These are phyloP conservation scores for Polymixis flavicincta DNA, from an alignment of 2,888 invertebrate species.

Conservation along the genomic window DNA sequence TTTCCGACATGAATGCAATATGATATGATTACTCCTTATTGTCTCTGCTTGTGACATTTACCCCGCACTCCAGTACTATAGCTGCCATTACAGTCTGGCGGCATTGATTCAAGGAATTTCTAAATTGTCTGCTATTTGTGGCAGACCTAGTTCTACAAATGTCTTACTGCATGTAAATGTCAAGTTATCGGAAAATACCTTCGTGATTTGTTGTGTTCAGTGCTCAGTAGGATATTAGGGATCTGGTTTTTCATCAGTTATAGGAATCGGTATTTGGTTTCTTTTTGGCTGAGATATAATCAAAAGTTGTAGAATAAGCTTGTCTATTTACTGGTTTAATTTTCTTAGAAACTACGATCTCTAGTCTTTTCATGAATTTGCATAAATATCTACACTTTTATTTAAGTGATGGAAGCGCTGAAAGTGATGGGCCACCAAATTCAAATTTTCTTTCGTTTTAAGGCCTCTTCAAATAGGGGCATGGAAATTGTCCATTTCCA, in stretches of 20 bases:
- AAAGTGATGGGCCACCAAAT: no score
- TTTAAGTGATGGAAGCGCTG: no score
- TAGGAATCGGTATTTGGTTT: not conserved
- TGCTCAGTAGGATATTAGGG: conserved; percentile 25
- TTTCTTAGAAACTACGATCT: no score
- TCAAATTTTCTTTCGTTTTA: no score
- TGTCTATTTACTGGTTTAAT: not conserved
- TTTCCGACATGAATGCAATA: conserved; percentile 54
- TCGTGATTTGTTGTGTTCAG: conserved; percentile 17
- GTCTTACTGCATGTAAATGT: conserved; percentile 43
- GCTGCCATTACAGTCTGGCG: conserved; percentile 25
- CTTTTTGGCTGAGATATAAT: not conserved
- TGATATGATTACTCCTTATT: conserved; percentile 67
- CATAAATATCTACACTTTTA: no score
- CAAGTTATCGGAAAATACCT: conserved; percentile 46
- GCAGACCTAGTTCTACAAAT: conserved; percentile 45
- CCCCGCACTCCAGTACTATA: conserved; percentile 37
- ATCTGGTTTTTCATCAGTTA: not conserved
- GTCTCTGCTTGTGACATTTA: conserved; percentile 65
- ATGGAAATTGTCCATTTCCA: no score
- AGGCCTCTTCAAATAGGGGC: no score
- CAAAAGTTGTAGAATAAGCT: not conserved
- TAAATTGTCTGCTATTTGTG: conserved; percentile 54
- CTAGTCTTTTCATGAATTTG: no score
- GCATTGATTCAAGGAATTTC: conserved; percentile 58